Conservation (phyloP, 2,113 vertebrate species). For the Nerophis lumbriciformis region DNA sequence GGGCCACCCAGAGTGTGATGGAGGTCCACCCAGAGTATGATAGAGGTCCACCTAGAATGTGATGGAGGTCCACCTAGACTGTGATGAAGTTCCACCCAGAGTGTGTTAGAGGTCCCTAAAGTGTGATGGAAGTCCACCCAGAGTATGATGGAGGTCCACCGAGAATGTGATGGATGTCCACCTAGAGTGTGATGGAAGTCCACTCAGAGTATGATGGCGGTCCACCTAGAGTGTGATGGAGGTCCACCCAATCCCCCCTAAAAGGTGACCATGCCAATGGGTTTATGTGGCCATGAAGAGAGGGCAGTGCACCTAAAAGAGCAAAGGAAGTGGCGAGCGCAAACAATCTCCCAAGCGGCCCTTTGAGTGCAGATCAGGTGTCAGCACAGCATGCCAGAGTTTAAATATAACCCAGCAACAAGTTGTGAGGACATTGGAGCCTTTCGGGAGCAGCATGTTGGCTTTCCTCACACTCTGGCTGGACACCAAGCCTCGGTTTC, state of each 20-base stretch:
- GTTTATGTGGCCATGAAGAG: constrained; percentile 21
- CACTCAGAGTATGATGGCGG: too few relatives aligned
- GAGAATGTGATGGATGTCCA: too few relatives aligned
- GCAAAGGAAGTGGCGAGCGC: constrained; percentile 47
- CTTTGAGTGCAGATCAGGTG: constrained; percentile 72
- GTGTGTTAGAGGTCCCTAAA: too few relatives aligned
- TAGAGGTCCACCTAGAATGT: too few relatives aligned
- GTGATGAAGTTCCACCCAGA: too few relatives aligned
- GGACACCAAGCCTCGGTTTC: constrained; percentile 47
- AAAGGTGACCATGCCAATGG: constrained; percentile 37
- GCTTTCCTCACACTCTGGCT: constrained; percentile 57
- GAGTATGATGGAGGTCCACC: too few relatives aligned
- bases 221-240: constrained; percentile 10
- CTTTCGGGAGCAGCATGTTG: constrained; percentile 47
- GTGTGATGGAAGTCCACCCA: too few relatives aligned
- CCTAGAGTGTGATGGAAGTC: too few relatives aligned
- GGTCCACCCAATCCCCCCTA: constrained; percentile 23
- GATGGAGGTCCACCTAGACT: too few relatives aligned
- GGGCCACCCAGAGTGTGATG: too few relatives aligned
- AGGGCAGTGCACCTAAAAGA: constrained; percentile 51
- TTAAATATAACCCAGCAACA: constrained; percentile 80
- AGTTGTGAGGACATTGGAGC: constrained; percentile 75
- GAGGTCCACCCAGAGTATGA: too few relatives aligned
- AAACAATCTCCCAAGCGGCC: constrained; percentile 62
- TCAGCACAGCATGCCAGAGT: constrained; percentile 75